phyloP scores from a whole-genome alignment of 2,113 vertebrate genomes.

The Trematomus loennbergii region DNA sequence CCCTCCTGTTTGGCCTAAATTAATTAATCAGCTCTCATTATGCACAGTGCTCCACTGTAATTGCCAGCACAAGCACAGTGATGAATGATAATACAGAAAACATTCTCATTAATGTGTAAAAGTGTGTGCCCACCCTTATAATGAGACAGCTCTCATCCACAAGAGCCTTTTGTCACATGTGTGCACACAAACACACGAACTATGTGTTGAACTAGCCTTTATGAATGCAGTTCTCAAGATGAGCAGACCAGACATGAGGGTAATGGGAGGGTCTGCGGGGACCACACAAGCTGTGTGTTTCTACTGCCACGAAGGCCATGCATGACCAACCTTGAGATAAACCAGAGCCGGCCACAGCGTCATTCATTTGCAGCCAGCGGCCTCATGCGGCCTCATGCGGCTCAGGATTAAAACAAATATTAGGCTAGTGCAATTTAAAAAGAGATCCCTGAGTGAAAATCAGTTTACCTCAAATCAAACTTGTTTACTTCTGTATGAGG shows the following conservation, averaged over 20 bases:
- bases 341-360: slow-evolving; percentile 33
- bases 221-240: slow-evolving; percentile 45
- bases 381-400: slow-evolving; percentile 57
- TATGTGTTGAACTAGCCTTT: slow-evolving; percentile 52
- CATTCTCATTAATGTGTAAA: slow-evolving; percentile 82
- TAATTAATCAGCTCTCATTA: slow-evolving; percentile 87
- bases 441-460: slow-evolving; percentile 54
- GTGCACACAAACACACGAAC: slow-evolving; percentile 56
- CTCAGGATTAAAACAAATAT: slow-evolving; percentile 66
- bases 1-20: slow-evolving; percentile 85
- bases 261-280: slow-evolving; percentile 53
- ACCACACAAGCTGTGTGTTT: slow-evolving; percentile 58
- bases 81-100: slow-evolving; percentile 83
- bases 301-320: slow-evolving; percentile 51
- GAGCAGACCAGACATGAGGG: slow-evolving; percentile 51
- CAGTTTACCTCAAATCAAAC: slow-evolving; percentile 55
- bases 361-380: slow-evolving; percentile 63
- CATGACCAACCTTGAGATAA: slow-evolving; percentile 67
- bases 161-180: slow-evolving; percentile 57
- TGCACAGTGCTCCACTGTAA: slow-evolving; percentile 82
- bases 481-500: slow-evolving; percentile 43
- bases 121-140: slow-evolving; percentile 77
- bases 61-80: slow-evolving; percentile 79
- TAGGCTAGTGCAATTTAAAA: slow-evolving; percentile 42
- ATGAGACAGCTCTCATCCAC: slow-evolving; percentile 75